phyloP scores from a whole-genome alignment of 2,888 invertebrate genomes.

The Agonopterix alstromeriana region DNA sequence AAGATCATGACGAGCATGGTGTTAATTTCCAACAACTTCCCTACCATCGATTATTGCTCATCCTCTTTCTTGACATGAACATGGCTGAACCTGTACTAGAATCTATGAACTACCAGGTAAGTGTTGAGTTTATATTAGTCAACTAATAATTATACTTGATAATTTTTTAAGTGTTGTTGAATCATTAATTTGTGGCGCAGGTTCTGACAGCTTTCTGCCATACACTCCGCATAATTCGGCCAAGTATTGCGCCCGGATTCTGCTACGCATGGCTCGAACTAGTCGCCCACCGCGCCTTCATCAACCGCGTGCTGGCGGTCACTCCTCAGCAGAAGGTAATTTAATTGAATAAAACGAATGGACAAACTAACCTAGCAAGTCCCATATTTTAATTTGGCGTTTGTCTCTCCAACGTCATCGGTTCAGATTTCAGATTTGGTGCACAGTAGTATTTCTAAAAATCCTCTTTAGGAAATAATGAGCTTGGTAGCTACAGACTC shows the following conservation, averaged over 20 bases:
- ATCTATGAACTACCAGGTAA: slow-evolving; percentile 92
- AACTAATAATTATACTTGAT: not conserved
- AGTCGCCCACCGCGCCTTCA: slow-evolving; percentile 96
- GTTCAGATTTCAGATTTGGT: too few relatives aligned
- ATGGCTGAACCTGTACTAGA: slow-evolving; percentile 95
- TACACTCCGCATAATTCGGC: slow-evolving; percentile 94
- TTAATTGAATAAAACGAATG: too few relatives aligned
- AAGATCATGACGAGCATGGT: slow-evolving; percentile 95
- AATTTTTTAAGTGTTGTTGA: not conserved
- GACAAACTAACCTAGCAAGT: too few relatives aligned
- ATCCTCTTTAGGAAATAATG: too few relatives aligned
- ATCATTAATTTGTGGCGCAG: slow-evolving; percentile 27
- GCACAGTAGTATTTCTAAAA: too few relatives aligned
- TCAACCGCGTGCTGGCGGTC: slow-evolving; percentile 93
- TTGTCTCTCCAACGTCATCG: too few relatives aligned
- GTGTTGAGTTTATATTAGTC: not conserved
- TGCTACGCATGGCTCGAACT: slow-evolving; percentile 99
- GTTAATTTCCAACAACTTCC: slow-evolving; percentile 97
- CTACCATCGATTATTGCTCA: slow-evolving; percentile 97
- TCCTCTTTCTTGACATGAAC: slow-evolving; percentile 97
- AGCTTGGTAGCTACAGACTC: too few relatives aligned
- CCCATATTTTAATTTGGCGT: too few relatives aligned
- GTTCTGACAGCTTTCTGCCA: slow-evolving; percentile 97
- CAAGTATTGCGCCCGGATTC: slow-evolving; percentile 96
- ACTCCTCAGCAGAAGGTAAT: slow-evolving; percentile 91